phyloP scores from a whole-genome alignment of 2,113 vertebrate genomes.

The Dermatemys mawii region DNA sequence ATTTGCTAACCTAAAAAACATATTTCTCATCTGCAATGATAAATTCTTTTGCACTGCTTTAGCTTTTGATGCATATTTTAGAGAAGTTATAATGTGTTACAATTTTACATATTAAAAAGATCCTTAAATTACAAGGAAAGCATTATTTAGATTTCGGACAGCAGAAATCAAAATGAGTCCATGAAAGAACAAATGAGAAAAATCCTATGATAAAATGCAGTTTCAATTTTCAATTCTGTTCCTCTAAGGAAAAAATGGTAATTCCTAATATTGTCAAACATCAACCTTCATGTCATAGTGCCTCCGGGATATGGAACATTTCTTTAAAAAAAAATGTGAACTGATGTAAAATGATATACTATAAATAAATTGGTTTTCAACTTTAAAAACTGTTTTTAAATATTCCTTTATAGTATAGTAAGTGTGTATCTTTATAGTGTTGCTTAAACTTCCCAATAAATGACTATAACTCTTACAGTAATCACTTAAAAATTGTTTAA shows the following conservation, averaged over 20 bases:
- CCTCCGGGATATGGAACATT: background rate
- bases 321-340: background rate
- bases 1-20: background rate
- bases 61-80: background rate
- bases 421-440: background rate
- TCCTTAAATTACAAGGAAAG: background rate
- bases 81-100: background rate
- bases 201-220: background rate
- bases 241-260: background rate
- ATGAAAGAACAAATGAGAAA: background rate
- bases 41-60: background rate
- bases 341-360: background rate
- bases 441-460: background rate
- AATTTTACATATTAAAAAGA: background rate
- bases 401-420: background rate
- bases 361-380: background rate
- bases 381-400: background rate
- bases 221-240: background rate
- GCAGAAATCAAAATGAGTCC: background rate
- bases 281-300: rapidly evolving
- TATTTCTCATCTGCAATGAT: background rate
- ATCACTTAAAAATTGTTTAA: background rate
- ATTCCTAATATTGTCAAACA: background rate
- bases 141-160: background rate
- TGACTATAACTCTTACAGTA: background rate